These are phyloP conservation scores for Eupeodes latifasciatus DNA, from an alignment of 2,888 invertebrate species.

Conservation along the genomic window DNA sequence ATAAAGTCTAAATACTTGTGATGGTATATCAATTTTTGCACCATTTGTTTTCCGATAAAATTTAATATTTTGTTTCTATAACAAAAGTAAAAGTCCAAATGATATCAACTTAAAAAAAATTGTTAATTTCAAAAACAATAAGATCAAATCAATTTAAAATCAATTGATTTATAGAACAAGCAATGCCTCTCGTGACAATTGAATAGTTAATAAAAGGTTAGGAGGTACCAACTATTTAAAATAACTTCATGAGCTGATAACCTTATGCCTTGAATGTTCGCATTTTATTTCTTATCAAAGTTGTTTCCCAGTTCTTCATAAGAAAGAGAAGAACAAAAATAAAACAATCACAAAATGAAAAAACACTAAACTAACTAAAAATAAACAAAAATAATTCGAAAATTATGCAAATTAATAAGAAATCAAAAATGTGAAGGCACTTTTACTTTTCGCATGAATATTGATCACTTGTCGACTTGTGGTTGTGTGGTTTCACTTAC, in stretches of 20 bases:
- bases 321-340: background rate
- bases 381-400: background rate
- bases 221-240: background rate
- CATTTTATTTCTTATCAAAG: background rate
- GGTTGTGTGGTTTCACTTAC: background rate
- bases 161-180: background rate
- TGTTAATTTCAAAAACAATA: too few species aligned
- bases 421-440: conserved; percentile 28
- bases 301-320: background rate
- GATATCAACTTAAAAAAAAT: too few species aligned
- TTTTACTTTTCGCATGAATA: conserved; percentile 41
- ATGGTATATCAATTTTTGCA: too few species aligned
- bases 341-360: conserved; percentile 1
- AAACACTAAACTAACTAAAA: conserved; percentile 14
- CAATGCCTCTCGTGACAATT: background rate
- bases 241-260: conserved; percentile 32
- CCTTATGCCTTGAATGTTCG: conserved; percentile 33
- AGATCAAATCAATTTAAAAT: too few species aligned
- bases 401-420: conserved; percentile 51
- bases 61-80: too few species aligned
- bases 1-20: too few species aligned
- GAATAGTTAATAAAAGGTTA: background rate
- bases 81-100: too few species aligned
- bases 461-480: background rate
- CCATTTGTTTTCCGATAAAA: too few species aligned